phyloP scores from a whole-genome alignment of 1,140 invertebrate genomes.

The Platyscapa corneri region DNA sequence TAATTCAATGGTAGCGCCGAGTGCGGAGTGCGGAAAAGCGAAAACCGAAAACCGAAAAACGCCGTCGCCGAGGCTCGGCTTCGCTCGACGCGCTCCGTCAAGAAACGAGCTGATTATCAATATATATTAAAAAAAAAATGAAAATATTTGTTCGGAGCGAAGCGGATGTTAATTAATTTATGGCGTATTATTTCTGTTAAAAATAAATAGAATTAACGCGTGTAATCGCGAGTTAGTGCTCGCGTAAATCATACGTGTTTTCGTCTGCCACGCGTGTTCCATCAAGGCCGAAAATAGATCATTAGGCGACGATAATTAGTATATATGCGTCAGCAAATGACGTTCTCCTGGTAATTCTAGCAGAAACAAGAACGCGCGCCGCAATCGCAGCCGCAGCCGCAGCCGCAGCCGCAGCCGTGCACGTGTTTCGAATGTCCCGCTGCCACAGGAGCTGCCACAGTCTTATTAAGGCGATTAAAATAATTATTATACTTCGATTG shows the following conservation, averaged over 20 bases:
- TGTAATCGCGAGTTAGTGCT: conserved; percentile 41
- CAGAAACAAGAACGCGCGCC: conserved; percentile 3
- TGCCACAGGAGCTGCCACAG: neutral
- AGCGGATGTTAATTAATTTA: conserved; percentile 48
- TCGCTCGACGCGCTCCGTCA: too few relatives aligned
- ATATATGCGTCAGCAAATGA: conserved; percentile 55
- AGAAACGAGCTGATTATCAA: neutral
- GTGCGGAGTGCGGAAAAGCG: too few relatives aligned
- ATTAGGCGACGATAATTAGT: conserved; percentile 55
- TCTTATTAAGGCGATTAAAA: conserved; percentile 52
- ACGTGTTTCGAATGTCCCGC: conserved; percentile 11
- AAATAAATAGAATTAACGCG: conserved; percentile 49
- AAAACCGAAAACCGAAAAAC: too few relatives aligned
- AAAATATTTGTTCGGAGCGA: conserved; percentile 29
- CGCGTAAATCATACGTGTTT: conserved; percentile 52
- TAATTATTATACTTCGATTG: conserved; percentile 40
- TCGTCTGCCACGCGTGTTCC: conserved; percentile 43
- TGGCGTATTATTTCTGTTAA: conserved; percentile 44
- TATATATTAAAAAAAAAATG: neutral
- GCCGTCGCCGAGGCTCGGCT: too few relatives aligned
- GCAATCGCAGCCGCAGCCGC: neutral
- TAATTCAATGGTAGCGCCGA: neutral
- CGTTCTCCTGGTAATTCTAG: conserved; percentile 48
- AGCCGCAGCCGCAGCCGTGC: neutral
- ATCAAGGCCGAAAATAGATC: conserved; percentile 55